phyloP scores from a whole-genome alignment of 2,113 vertebrate genomes.

The Myiozetetes cayanensis region DNA sequence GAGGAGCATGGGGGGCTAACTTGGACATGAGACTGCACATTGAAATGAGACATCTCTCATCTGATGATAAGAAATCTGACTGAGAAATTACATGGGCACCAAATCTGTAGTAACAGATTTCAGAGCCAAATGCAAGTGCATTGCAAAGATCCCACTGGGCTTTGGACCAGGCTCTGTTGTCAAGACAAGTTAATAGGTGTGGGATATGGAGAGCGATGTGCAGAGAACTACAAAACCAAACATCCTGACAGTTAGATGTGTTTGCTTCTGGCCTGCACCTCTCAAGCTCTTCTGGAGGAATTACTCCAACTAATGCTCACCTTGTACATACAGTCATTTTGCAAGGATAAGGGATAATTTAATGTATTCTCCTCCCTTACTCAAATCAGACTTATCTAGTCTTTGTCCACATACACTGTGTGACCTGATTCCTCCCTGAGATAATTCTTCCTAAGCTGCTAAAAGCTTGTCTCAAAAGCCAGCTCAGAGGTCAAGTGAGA shows the following conservation, averaged over 20 bases:
- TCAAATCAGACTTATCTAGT: conserved; percentile 12
- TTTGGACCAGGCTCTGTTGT: background rate
- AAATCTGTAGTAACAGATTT: background rate
- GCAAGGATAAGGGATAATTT: conserved; percentile 36
- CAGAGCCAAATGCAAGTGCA: background rate
- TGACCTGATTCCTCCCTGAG: conserved; percentile 38
- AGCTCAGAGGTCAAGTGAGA: conserved; percentile 49
- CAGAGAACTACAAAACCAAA: conserved; percentile 26
- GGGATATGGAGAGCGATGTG: background rate
- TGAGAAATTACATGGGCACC: background rate
- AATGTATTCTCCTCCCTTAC: conserved; percentile 7
- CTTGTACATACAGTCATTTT: conserved; percentile 26
- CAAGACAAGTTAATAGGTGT: background rate
- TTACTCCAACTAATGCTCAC: conserved; percentile 19
- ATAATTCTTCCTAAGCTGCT: conserved; percentile 49
- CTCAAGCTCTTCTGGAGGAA: conserved; percentile 28
- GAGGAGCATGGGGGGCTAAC: background rate
- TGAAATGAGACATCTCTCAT: background rate
- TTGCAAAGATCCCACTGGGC: background rate
- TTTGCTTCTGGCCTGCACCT: conserved; percentile 51
- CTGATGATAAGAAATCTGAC: background rate
- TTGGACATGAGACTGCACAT: background rate
- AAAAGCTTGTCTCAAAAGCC: conserved; percentile 51
- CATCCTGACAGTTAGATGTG: background rate
- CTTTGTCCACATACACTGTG: conserved; percentile 7